phyloP scores from a whole-genome alignment of 2,113 vertebrate genomes.

The Lampris incognitus region DNA sequence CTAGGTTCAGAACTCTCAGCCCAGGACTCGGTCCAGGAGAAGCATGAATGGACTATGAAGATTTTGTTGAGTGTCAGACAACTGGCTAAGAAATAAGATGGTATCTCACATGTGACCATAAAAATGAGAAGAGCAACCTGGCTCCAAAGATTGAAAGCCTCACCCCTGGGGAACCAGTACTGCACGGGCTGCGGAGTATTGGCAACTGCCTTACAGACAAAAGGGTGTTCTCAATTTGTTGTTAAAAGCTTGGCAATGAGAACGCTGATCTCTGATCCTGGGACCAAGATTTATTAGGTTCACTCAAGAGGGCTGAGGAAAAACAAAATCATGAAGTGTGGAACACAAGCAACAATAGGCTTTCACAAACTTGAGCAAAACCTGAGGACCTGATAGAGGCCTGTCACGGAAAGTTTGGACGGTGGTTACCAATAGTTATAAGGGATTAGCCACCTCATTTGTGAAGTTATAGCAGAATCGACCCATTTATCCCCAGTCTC shows the following conservation, averaged over 20 bases:
- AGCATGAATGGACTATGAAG: slow-evolving; percentile 31
- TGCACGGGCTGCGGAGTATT: slow-evolving; percentile 30
- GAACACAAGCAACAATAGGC: slow-evolving; percentile 32
- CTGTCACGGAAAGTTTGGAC: slow-evolving; percentile 10
- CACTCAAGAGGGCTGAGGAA: slow-evolving; percentile 35
- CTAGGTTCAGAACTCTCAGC: slow-evolving; percentile 30
- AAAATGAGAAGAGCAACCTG: slow-evolving; percentile 71
- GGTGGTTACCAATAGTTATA: slow-evolving; percentile 26
- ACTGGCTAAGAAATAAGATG: slow-evolving; percentile 32
- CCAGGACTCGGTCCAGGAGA: slow-evolving; percentile 51
- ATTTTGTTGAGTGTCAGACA: slow-evolving; percentile 9
- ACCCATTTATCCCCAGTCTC: too few relatives aligned
- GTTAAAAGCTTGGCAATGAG: slow-evolving; percentile 39
- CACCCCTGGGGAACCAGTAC: slow-evolving; percentile 37
- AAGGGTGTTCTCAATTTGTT: slow-evolving; percentile 34
- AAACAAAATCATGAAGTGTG: slow-evolving; percentile 21
- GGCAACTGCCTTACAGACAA: too few relatives aligned
- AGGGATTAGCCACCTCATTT: slow-evolving; percentile 56
- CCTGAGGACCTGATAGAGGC: slow-evolving; percentile 38
- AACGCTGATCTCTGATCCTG: slow-evolving; percentile 41
- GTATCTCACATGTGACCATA: slow-evolving; percentile 66
- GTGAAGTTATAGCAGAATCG: background rate
- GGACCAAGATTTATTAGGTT: slow-evolving; percentile 50
- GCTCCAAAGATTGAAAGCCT: slow-evolving; percentile 40
- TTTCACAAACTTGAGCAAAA: slow-evolving; percentile 56